A percentile compares a stretch with the other conserved stretches of the same genome.
These are phyloP conservation scores for Halictus rubicundus DNA, from an alignment of 1,140 invertebrate genomes.

Conservation along the genomic window DNA sequence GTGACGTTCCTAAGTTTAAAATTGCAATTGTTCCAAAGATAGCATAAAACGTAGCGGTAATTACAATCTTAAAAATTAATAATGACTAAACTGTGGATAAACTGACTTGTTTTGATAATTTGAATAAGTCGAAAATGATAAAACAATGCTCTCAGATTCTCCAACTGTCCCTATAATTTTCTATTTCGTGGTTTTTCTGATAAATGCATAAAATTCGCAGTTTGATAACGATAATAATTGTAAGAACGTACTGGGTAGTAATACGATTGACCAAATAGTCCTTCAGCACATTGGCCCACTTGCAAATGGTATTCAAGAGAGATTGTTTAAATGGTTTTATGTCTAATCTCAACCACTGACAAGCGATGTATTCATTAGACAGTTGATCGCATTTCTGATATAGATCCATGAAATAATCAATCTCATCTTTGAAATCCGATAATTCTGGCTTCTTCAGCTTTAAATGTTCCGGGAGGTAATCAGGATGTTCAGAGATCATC, in stretches of 20 bases:
- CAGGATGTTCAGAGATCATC: constrained; percentile 75
- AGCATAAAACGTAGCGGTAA: too few relatives aligned
- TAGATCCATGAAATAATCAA: constrained; percentile 83
- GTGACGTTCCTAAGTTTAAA: too few relatives aligned
- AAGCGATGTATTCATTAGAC: constrained; percentile 80
- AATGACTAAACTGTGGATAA: too few relatives aligned
- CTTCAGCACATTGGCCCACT: constrained; percentile 90
- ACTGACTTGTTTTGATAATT: too few relatives aligned
- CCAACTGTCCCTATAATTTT: too few relatives aligned
- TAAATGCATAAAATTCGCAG: too few relatives aligned
- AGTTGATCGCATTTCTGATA: constrained; percentile 82
- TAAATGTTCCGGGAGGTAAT: constrained; percentile 68
- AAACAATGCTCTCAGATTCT: too few relatives aligned
- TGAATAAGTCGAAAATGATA: too few relatives aligned
- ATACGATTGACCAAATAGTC: constrained; percentile 88
- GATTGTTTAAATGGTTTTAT: constrained; percentile 87
- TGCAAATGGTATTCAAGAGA: constrained; percentile 87
- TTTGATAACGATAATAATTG: not conserved
- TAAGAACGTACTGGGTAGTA: constrained; percentile 72
- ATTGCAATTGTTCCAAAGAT: too few relatives aligned
- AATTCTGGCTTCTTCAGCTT: constrained; percentile 81
- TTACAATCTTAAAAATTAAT: too few relatives aligned
- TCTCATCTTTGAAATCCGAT: constrained; percentile 83
- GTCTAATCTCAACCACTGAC: constrained; percentile 88
- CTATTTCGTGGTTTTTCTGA: too few relatives aligned